phyloP scores from a whole-genome alignment of 1,140 invertebrate genomes.

The Ectropis grisescens region DNA sequence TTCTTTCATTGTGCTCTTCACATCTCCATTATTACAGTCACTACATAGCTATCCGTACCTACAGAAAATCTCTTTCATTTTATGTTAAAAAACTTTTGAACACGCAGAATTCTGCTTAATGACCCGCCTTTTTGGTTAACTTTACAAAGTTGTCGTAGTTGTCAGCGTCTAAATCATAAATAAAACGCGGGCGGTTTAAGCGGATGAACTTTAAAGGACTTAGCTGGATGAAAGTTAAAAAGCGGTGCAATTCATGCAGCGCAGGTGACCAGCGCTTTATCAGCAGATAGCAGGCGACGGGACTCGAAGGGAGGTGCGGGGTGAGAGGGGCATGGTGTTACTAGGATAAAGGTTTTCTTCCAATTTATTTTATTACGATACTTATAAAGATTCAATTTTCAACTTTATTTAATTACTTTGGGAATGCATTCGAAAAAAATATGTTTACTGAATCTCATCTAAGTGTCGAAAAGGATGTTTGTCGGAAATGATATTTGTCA shows the following conservation, averaged over 20 bases:
- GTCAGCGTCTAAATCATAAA: slow-evolving; percentile 50
- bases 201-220: slow-evolving; percentile 54
- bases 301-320: slow-evolving; percentile 15
- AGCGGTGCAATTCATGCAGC: slow-evolving; percentile 63
- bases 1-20: slow-evolving; percentile 40
- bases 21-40: slow-evolving; percentile 21
- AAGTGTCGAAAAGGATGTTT: no score
- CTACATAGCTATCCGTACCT: slow-evolving; percentile 9
- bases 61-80: slow-evolving; percentile 1
- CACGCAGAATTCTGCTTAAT: no score
- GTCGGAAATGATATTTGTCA: no score
- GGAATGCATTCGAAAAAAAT: no score
- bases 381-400: no score
- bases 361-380: no score
- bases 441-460: no score
- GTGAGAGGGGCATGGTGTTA: no score
- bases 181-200: slow-evolving; percentile 46
- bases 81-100: no score
- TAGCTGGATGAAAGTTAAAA: slow-evolving; percentile 62
- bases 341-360: no score
- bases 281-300: slow-evolving; percentile 25
- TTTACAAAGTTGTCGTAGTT: slow-evolving; percentile 28
- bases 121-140: slow-evolving; percentile 23
- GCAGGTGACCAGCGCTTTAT: slow-evolving; percentile 64
- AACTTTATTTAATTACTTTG: no score